phyloP scores from a whole-genome alignment of 2,113 vertebrate genomes.

The Tichodroma muraria region DNA sequence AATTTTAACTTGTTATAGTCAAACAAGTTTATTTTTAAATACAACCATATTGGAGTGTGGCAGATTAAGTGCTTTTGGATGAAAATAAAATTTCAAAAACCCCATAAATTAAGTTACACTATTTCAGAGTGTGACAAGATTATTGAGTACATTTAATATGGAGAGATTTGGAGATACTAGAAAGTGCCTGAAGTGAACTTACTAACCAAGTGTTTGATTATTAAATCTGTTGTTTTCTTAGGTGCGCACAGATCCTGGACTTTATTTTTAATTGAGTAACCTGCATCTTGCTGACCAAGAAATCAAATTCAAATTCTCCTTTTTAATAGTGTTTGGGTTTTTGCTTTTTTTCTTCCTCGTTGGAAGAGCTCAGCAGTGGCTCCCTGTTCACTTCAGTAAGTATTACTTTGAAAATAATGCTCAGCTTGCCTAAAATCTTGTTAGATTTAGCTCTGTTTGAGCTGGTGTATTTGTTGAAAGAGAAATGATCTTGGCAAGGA shows the following conservation, averaged over 20 bases:
- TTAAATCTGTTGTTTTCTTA: not conserved
- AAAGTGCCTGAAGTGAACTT: not conserved
- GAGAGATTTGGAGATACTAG: not conserved
- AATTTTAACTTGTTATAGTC: not conserved
- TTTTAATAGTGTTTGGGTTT: not conserved
- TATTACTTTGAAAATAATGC: not conserved
- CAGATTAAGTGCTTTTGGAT: not conserved
- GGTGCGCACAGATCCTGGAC: not conserved
- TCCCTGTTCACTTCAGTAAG: constrained; percentile 34
- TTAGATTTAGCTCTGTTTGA: not conserved
- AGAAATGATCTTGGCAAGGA: not conserved
- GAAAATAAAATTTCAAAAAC: not conserved
- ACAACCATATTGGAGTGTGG: not conserved
- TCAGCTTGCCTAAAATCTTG: not conserved
- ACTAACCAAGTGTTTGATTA: not conserved
- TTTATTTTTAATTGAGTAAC: not conserved
- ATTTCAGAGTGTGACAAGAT: not conserved
- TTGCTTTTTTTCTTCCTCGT: not conserved
- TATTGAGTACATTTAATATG: not conserved
- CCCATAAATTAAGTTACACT: not conserved
- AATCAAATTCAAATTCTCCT: not conserved
- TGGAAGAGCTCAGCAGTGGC: not conserved
- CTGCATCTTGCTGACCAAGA: not conserved
- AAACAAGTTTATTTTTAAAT: not conserved
- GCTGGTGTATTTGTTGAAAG: not conserved